Percentiles rank a stretch among this genome's conserved stretches.
phyloP scores from a whole-genome alignment of 2,888 invertebrate genomes.

The Caenorhabditis sulstoni region DNA sequence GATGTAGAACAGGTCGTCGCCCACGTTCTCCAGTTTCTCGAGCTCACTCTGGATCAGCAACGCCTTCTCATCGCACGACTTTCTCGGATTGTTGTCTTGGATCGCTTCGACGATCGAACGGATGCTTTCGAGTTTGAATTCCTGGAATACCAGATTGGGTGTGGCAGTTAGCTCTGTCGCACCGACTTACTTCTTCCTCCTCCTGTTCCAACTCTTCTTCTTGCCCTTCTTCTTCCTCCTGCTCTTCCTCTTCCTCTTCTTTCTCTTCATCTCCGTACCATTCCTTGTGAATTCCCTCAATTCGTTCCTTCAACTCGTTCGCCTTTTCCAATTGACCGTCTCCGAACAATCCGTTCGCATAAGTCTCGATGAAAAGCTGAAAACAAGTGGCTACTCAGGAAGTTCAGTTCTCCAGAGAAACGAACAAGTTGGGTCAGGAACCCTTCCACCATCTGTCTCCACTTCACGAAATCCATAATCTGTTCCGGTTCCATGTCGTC shows the following conservation, averaged over 20 bases:
- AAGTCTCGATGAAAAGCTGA: not conserved
- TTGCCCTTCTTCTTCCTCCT: not conserved
- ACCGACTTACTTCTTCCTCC: no score
- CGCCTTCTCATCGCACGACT: not conserved
- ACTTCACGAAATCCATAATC: not conserved
- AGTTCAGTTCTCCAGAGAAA: no score
- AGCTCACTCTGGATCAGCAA: not conserved
- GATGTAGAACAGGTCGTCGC: conserved; percentile 4
- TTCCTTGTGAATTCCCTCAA: not conserved
- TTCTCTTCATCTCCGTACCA: not conserved
- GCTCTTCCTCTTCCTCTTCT: not conserved
- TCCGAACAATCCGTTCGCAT: not conserved
- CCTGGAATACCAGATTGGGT: no score
- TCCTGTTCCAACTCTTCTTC: no score
- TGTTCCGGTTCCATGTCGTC: not conserved
- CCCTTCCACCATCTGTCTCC: not conserved
- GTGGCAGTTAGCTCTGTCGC: no score
- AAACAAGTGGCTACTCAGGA: not conserved
- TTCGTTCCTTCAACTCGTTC: not conserved
- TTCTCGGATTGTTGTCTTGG: not conserved
- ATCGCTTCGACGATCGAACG: not conserved
- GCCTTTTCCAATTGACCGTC: not conserved
- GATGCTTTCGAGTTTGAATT: not conserved
- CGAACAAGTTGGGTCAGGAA: not conserved
- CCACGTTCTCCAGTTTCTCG: not conserved